Evolutionary conservation across 1,140 invertebrate genomes (phyloP).

Genomic region (Camponotus pennsylvanicus): DNA sequence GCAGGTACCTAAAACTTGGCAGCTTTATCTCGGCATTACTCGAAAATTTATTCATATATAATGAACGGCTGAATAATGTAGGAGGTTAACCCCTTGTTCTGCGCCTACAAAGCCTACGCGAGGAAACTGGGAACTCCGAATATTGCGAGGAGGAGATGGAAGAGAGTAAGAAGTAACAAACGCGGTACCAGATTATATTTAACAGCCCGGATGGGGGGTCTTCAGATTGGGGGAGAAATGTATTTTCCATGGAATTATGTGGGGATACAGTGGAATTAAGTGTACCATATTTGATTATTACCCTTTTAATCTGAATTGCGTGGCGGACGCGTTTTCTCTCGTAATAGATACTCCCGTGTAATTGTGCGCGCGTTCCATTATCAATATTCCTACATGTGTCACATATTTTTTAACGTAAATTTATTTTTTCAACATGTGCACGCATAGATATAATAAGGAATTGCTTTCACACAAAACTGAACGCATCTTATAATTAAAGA

Average conservation of each 20-base stretch:
- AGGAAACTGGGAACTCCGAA: constrained; percentile 74
- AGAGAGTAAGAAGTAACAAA: constrained; percentile 85
- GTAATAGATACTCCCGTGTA: constrained; percentile 43
- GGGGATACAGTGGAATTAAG: constrained; percentile 82
- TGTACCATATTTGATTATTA: constrained; percentile 85
- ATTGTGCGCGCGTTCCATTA: constrained; percentile 33
- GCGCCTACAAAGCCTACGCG: constrained; percentile 82
- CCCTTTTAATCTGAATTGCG: constrained; percentile 83
- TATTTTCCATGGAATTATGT: constrained; percentile 83
- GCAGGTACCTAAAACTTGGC: constrained; percentile 86
- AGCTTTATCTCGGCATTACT: constrained; percentile 87
- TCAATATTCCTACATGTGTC: not conserved
- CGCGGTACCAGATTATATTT: constrained; percentile 84
- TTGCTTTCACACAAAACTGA: not conserved
- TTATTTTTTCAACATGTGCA: not conserved
- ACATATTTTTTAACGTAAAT: constrained; percentile 10
- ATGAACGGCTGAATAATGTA: constrained; percentile 86
- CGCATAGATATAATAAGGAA: not conserved
- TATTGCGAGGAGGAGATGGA: constrained; percentile 73
- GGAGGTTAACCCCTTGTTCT: constrained; percentile 86
- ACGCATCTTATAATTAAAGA: not conserved
- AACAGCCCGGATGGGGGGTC: constrained; percentile 78
- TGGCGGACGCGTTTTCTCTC: constrained; percentile 45
- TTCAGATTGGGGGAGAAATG: constrained; percentile 79
- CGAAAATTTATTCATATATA: constrained; percentile 87